These are phyloP conservation scores for Apis cerana DNA, from an alignment of 1,140 invertebrate species.

Conservation along the genomic window DNA sequence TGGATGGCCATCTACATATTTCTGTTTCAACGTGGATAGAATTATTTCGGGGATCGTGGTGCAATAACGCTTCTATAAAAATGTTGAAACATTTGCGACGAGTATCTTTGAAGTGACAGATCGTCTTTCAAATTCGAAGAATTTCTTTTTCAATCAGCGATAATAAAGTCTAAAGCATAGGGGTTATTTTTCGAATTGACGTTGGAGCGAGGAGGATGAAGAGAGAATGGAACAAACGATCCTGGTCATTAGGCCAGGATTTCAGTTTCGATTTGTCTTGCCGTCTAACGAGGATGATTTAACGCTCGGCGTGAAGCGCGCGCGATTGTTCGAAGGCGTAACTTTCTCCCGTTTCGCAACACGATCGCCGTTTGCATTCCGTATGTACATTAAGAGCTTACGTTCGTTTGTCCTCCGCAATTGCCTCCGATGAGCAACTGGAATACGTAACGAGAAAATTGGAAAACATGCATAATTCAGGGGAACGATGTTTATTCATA, in stretches of 20 bases:
- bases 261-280: not conserved
- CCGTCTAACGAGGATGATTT: constrained; percentile 10
- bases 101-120: too few species aligned
- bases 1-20: not conserved
- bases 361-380: constrained; percentile 28
- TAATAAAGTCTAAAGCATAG: too few species aligned
- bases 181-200: not conserved
- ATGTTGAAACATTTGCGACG: too few species aligned
- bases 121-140: too few species aligned
- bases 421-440: not conserved
- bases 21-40: not conserved
- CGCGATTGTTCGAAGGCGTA: constrained; percentile 9
- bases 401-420: constrained; percentile 6
- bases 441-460: not conserved
- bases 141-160: too few species aligned
- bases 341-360: constrained; percentile 29
- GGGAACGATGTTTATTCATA: not conserved
- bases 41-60: not conserved
- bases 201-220: not conserved
- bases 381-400: not conserved
- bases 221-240: not conserved
- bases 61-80: too few species aligned
- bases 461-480: not conserved
- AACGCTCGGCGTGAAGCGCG: not conserved
- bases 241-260: not conserved